Conservation (phyloP, 2,888 invertebrate species). For the Dione juno region DNA sequence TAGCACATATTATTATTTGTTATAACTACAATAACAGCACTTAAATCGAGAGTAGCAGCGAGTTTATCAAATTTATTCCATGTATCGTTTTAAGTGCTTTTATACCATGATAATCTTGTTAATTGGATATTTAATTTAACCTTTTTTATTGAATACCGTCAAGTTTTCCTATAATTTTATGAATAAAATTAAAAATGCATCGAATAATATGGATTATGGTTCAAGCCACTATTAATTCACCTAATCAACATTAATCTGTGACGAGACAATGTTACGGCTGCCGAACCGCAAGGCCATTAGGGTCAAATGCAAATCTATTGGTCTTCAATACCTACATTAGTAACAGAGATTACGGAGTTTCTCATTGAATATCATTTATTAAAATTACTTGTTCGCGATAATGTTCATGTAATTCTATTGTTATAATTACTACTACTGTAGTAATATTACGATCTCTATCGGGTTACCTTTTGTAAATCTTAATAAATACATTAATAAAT, state of each 20-base stretch:
- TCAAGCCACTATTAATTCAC: slow-evolving; percentile 12
- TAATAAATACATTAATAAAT: too few species aligned
- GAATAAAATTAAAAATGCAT: background rate
- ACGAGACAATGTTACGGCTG: slow-evolving; percentile 36
- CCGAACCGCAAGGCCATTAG: slow-evolving; percentile 28
- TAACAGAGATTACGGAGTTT: background rate
- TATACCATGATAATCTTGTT: slow-evolving; percentile 18
- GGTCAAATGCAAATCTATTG: slow-evolving; percentile 30
- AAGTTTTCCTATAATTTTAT: slow-evolving; percentile 7
- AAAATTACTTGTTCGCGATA: background rate
- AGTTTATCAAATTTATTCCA: slow-evolving; percentile 22
- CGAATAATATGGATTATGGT: slow-evolving; percentile 2
- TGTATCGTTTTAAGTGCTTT: slow-evolving; percentile 23
- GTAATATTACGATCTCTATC: too few species aligned
- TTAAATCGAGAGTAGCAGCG: slow-evolving; percentile 2
- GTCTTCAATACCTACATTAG: slow-evolving; percentile 10
- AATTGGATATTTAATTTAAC: slow-evolving; percentile 9
- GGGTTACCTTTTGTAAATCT: too few species aligned
- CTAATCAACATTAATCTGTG: slow-evolving; percentile 32
- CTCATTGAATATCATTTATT: background rate
- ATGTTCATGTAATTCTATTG: background rate
- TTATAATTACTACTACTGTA: background rate
- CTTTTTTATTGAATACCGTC: background rate
- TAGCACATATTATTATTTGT: slow-evolving; percentile 1
- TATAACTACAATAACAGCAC: slow-evolving; percentile 16